Percentiles rank a stretch among this genome's conserved stretches.
Evolutionary conservation across 2,113 vertebrate species (phyloP).

Genomic region (Oncorhynchus gorbuscha): DNA sequence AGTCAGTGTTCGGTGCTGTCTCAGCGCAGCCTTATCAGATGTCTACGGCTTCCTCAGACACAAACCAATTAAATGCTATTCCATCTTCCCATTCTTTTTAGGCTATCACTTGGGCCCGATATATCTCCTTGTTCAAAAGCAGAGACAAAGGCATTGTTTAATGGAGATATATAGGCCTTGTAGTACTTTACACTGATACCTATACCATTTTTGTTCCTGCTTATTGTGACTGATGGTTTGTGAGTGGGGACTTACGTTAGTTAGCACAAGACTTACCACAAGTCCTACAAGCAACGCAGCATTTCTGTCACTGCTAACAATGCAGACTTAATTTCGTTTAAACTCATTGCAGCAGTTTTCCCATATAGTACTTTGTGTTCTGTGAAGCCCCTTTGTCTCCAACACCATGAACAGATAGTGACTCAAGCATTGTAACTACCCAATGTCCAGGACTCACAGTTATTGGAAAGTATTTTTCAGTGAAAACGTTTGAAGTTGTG

Average conservation of each 20-base stretch:
- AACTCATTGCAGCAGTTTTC: background rate
- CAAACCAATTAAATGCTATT: too few relatives aligned
- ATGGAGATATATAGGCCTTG: too few relatives aligned
- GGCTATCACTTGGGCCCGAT: too few relatives aligned
- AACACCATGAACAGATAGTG: background rate
- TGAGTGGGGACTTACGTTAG: background rate
- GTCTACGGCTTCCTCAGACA: too few relatives aligned
- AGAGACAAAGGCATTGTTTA: too few relatives aligned
- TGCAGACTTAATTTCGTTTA: background rate
- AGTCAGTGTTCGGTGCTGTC: too few relatives aligned
- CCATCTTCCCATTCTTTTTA: too few relatives aligned
- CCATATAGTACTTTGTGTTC: background rate
- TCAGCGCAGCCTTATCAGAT: too few relatives aligned
- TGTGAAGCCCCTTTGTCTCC: background rate
- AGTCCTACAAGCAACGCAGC: background rate
- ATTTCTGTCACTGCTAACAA: background rate
- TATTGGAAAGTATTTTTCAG: background rate
- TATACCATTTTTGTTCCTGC: background rate
- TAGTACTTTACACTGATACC: background rate
- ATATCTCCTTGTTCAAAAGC: too few relatives aligned
- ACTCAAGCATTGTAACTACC: background rate
- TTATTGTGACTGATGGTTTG: slow-evolving; percentile 4
- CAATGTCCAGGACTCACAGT: background rate
- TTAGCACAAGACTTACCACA: background rate
- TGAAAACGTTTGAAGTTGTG: background rate